These are phyloP conservation scores for Pseudorasbora parva DNA, from an alignment of 2,113 vertebrate genomes.

Conservation along the genomic window DNA sequence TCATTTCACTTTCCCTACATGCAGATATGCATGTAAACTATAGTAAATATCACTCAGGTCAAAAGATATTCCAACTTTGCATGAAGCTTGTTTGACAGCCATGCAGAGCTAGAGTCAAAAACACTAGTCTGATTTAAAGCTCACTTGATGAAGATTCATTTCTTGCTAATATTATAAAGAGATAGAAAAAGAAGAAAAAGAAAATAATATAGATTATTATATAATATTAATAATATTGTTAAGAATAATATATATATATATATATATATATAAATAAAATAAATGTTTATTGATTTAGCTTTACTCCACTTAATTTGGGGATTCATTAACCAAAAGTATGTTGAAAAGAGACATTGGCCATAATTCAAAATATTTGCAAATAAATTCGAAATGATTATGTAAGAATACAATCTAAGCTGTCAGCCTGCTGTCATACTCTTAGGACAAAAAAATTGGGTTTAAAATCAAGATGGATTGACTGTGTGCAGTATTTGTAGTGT, in stretches of 20 bases:
- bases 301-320: slow-evolving; percentile 6
- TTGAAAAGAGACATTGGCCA: slow-evolving; percentile 14
- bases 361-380: slow-evolving; percentile 18
- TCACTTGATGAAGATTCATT: slow-evolving; percentile 1
- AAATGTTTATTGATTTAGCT: slow-evolving; percentile 31
- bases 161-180: slow-evolving; percentile 9
- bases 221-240: too few relatives aligned
- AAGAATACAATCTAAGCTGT: slow-evolving; percentile 54
- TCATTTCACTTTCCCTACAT: slow-evolving; percentile 47
- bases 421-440: slow-evolving; percentile 77
- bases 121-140: slow-evolving; percentile 31
- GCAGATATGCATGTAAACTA: slow-evolving; percentile 70
- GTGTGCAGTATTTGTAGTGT: neutral
- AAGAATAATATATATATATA: too few relatives aligned
- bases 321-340: slow-evolving; percentile 19
- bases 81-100: slow-evolving; percentile 67
- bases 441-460: neutral
- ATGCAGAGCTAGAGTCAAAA: slow-evolving; percentile 64
- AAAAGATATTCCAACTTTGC: slow-evolving; percentile 68
- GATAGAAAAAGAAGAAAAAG: neutral
- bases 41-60: slow-evolving; percentile 75
- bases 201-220: too few relatives aligned
- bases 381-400: slow-evolving; percentile 15
- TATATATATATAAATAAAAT: neutral
- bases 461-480: neutral